Evolutionary conservation across 2,113 vertebrate genomes (phyloP).

Genomic region (Calypte anna): DNA sequence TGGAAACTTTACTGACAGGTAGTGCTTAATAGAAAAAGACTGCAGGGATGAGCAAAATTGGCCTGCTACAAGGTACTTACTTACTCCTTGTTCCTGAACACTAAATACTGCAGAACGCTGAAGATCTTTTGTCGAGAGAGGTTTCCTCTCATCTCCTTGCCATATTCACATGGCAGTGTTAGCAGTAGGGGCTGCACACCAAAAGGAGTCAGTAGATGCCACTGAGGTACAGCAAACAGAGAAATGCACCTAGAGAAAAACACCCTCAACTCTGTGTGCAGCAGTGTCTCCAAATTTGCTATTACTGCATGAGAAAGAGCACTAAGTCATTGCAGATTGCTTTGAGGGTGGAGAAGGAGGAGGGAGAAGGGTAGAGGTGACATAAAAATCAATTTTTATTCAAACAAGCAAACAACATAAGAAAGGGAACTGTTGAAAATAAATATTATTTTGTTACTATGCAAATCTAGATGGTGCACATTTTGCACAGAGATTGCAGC

Average conservation of each 20-base stretch:
- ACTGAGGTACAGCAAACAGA: background rate
- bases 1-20: background rate
- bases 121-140: background rate
- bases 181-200: background rate
- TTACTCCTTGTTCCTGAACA: background rate
- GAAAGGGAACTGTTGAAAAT: background rate
- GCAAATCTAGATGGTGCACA: background rate
- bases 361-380: no score
- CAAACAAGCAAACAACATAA: background rate
- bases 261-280: background rate
- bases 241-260: background rate
- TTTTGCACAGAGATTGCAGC: background rate
- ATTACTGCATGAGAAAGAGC: background rate
- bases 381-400: background rate
- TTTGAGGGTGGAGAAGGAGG: background rate
- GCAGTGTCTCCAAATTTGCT: background rate
- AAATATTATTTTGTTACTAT: background rate
- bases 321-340: background rate
- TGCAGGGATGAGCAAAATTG: background rate
- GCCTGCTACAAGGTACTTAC: background rate
- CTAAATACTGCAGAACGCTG: background rate
- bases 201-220: background rate
- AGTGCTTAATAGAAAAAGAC: background rate
- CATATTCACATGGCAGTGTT: background rate
- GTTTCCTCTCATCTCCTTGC: background rate